phyloP scores from a whole-genome alignment of 1,140 invertebrate species.

The Atopsyche davidsoni region DNA sequence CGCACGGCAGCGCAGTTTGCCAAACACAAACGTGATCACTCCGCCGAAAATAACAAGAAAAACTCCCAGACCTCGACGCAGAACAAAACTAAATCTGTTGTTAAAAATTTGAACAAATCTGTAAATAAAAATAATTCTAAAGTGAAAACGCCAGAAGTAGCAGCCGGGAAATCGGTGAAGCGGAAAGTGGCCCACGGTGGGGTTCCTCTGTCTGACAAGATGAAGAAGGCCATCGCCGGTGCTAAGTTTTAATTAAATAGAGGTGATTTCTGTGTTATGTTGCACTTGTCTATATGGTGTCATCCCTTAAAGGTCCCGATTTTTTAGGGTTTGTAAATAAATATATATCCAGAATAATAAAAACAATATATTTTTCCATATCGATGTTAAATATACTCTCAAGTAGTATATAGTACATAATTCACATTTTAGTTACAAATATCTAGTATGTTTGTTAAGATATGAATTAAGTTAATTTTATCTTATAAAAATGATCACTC shows the following conservation, averaged over 20 bases:
- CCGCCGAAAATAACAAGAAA: not conserved
- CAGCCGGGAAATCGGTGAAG: slow-evolving; percentile 9
- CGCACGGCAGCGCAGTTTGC: slow-evolving; percentile 20
- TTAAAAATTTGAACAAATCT: no score
- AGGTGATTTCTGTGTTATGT: not conserved
- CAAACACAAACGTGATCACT: slow-evolving; percentile 23
- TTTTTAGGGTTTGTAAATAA: not conserved
- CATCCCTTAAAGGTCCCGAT: no score
- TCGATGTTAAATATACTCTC: slow-evolving; percentile 1
- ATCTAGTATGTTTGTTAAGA: no score
- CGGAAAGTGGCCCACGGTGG: slow-evolving; percentile 21
- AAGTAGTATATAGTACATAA: no score
- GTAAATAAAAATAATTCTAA: not conserved
- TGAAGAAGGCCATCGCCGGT: slow-evolving; percentile 24
- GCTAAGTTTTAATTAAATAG: slow-evolving; percentile 22
- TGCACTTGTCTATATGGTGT: no score
- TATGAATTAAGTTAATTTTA: no score
- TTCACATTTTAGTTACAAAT: no score
- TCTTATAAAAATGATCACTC: no score
- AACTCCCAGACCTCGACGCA: not conserved
- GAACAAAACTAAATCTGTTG: no score
- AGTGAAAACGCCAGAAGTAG: not conserved
- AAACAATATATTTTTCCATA: slow-evolving; percentile 9
- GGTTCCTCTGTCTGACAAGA: slow-evolving; percentile 27
- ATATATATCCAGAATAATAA: no score